Percentiles rank a stretch among this genome's conserved stretches.
phyloP scores from a whole-genome alignment of 2,888 invertebrate genomes.

The Lypha dubia region DNA sequence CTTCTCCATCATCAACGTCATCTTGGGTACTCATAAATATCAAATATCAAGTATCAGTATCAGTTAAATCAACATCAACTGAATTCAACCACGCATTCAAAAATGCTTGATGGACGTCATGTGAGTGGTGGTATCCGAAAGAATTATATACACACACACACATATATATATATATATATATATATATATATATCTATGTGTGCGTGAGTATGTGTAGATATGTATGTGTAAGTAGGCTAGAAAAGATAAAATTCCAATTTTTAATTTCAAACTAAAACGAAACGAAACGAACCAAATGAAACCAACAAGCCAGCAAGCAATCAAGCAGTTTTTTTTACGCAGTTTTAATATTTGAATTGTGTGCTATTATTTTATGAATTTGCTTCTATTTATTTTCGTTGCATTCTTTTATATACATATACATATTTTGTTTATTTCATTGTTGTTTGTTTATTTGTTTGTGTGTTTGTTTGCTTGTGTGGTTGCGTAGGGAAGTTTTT shows the following conservation, averaged over 20 bases:
- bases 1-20: conserved; percentile 59
- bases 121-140: conserved; percentile 61
- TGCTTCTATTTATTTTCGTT: conserved; percentile 40
- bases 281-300: conserved; percentile 51
- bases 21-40: conserved; percentile 28
- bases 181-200: neutral
- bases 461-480: conserved; percentile 47
- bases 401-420: conserved; percentile 38
- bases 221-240: neutral
- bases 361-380: conserved; percentile 72
- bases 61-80: conserved; percentile 76
- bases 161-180: neutral
- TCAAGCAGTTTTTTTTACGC: conserved; percentile 68
- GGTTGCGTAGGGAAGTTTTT: conserved; percentile 35
- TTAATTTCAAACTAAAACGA: conserved; percentile 51
- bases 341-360: conserved; percentile 74
- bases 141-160: no score
- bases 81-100: conserved; percentile 81
- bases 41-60: conserved; percentile 65
- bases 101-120: conserved; percentile 81
- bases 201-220: neutral
- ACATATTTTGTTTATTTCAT: conserved; percentile 31
- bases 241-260: conserved; percentile 41
- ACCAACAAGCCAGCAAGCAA: conserved; percentile 53
- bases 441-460: conserved; percentile 53